Percentiles rank a stretch among this genome's conserved stretches.
Conservation (phyloP, 2,797 vertebrate genomes). For the Prunella strophiata region DNA sequence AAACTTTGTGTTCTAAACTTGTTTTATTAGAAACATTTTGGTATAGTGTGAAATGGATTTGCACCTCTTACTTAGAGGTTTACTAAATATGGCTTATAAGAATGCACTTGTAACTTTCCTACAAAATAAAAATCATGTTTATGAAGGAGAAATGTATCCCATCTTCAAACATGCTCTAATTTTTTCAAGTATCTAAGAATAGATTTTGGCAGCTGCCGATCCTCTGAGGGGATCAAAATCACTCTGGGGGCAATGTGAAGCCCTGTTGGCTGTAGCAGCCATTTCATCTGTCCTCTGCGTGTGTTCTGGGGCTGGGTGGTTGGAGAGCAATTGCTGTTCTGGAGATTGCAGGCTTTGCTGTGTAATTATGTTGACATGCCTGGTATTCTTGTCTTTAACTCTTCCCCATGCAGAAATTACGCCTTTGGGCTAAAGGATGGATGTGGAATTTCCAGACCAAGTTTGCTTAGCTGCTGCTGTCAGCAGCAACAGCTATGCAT, state of each 20-base stretch:
- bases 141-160: neutral
- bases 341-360: neutral
- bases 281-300: neutral
- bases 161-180: neutral
- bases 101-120: neutral
- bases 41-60: neutral
- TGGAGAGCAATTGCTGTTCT: neutral
- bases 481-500: neutral
- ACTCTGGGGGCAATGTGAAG: neutral
- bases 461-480: neutral
- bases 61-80: neutral
- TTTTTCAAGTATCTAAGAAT: constrained; percentile 34
- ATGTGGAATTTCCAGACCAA: neutral
- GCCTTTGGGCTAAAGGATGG: neutral
- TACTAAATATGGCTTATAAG: neutral
- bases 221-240: constrained; percentile 16
- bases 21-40: neutral
- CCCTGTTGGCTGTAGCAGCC: neutral
- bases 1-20: neutral
- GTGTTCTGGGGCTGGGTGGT: neutral
- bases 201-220: constrained; percentile 32
- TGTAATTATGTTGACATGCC: constrained; percentile 41
- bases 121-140: constrained; percentile 11
- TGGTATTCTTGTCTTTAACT: neutral
- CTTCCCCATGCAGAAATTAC: neutral